Conservation (phyloP, 2,888 invertebrate species). For the Phaonia tiefii region DNA sequence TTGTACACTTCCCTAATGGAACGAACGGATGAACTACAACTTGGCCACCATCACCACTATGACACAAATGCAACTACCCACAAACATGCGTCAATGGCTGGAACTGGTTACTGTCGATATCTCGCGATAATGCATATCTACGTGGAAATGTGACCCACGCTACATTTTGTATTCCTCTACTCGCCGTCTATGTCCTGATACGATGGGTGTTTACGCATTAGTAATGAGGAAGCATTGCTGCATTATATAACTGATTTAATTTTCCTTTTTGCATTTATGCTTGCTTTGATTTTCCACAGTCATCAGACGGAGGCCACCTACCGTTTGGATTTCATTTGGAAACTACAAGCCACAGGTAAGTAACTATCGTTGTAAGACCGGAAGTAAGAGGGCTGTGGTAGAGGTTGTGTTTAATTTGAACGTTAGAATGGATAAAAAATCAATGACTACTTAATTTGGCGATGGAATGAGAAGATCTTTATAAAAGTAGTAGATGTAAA, state of each 20-base stretch:
- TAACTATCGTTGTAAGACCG: conserved; percentile 19
- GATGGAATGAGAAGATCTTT: no score
- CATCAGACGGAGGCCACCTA: conserved; percentile 97
- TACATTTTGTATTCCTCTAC: not conserved
- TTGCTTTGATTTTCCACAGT: conserved; percentile 93
- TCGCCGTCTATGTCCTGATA: not conserved
- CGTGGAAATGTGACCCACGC: no score
- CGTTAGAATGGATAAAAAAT: no score
- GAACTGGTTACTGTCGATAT: no score
- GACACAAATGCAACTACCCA: not conserved
- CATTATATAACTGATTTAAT: conserved; percentile 83
- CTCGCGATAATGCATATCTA: not conserved
- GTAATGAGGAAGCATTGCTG: conserved; percentile 78
- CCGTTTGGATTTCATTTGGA: conserved; percentile 97
- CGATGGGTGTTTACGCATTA: conserved; percentile 66
- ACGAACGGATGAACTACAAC: no score
- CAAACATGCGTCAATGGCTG: no score
- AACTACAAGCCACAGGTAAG: conserved; percentile 93
- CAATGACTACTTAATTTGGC: no score
- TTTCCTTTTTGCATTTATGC: conserved; percentile 87
- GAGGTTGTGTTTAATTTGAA: no score
- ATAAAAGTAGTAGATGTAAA: no score
- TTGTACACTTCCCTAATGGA: not conserved
- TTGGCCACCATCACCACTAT: conserved; percentile 2
- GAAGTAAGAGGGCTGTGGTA: no score